Evolutionary conservation across 2,888 invertebrate species (phyloP), one percentile per base, ranked within the genome.

Genomic region (Laothoe populi): DNA sequence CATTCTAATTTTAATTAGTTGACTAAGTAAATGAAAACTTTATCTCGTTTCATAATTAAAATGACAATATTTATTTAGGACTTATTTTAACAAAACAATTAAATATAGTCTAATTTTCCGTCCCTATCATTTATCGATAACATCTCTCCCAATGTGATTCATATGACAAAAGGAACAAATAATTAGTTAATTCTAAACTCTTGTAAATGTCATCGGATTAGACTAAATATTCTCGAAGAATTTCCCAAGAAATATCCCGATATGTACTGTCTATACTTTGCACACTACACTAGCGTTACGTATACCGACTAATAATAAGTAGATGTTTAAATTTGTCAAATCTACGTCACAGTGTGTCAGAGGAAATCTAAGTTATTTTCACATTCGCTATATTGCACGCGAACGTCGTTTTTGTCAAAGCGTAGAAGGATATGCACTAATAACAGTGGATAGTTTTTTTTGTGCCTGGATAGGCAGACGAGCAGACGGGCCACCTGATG

Each of bases 261-360:
- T 53, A 53, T 53, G 53, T 35, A 35, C 48, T 31, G 49, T 16
- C 49, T 53, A 53, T 35, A 49, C 49, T 53, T 53, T 53, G 53
- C 35, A 53, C 53, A 53, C 31, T 35, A 53, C 16, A 35, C 53
- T 53, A 53, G 53, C 35, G 35, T 53, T 53, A 53, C 53, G 53
- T 53, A 53, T 53, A 53, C 35, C 31, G 19, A 53, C 19, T 19
- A 48, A 48, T 48, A 48, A 48, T 48, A 48, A 48, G 48, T 48
- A 53, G 31, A 53, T 53, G 8, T 26, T 53, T 53, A 19, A 35
- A 53, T 53, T 53, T 31, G 16, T 19, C 19, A 44, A 31, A 53
- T 35, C 35, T 59, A 59, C 45, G 45, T 59, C 45, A 45, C 45
- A 45, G 31, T 42, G 58, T 59, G 26, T 44, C 59, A 59, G 59